These are phyloP conservation scores for Notechis scutatus DNA, from an alignment of 2,113 vertebrate genomes.

Conservation along the genomic window DNA sequence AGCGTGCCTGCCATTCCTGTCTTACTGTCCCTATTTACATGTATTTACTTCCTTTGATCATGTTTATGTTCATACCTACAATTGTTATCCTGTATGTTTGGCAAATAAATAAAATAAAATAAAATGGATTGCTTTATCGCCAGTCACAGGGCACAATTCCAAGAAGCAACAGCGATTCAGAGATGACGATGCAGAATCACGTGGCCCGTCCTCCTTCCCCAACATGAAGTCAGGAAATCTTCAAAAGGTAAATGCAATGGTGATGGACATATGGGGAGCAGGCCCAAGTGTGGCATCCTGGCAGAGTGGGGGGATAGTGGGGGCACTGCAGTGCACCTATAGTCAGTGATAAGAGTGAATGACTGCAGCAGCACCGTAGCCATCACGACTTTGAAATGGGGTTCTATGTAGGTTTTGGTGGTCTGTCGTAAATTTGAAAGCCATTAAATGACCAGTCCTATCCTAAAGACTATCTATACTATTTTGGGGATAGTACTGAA, in stretches of 20 bases:
- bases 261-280: background rate
- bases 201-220: background rate
- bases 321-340: background rate
- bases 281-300: background rate
- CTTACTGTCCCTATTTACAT: no score
- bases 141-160: no score
- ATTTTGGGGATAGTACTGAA: background rate
- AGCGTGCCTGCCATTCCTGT: no score
- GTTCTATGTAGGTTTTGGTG: background rate
- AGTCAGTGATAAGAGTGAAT: no score
- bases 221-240: background rate
- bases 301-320: fast-evolving
- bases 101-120: background rate
- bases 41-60: no score
- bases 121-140: background rate
- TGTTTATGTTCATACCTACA: no score
- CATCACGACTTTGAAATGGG: background rate
- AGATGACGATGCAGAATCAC: no score
- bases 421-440: background rate
- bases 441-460: background rate
- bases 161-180: no score
- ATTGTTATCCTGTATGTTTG: no score
- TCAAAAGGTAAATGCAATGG: background rate
- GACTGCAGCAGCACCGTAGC: background rate
- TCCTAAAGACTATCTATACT: background rate